Evolutionary conservation across 2,113 vertebrate genomes (phyloP), one percentile per base, ranked within the genome.

Genomic region (Osmerus eperlanus): DNA sequence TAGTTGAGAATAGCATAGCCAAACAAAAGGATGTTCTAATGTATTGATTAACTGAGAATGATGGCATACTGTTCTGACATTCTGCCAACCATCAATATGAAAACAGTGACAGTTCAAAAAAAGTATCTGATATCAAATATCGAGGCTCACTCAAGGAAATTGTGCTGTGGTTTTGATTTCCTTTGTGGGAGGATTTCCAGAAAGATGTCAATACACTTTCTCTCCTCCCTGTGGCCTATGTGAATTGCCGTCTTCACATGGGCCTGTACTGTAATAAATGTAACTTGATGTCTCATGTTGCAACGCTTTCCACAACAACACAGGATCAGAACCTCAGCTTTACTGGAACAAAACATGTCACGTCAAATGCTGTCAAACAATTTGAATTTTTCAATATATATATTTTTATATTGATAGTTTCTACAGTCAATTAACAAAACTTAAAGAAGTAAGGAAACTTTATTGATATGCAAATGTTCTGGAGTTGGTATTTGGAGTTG

Each of bases 61-160:
- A 69, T n/a, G 32, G 67, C 54, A 69, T 29, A 69, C 25, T 59
- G 29, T 19, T 23, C 67, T 69, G 67, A 59, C 52, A 58, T 13
- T 69, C 55, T 19, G 67, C 67, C 54, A 69, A 36, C 23, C 25
- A 18, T 69, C 67, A 56, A 54, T 28, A 54, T 29, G 9, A 29
- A 58, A 69, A 58, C n/a, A 5, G 11, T 69, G 54, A 32, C 54
- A 36, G 16, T 19, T 13, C 15, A n/a, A n/a, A n/a, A 56, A 5
- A 47, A 2, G 18, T 54, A 6, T 14, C 32, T 28, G 41, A 25
- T 53, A 15, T 68, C 21, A 58, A 56, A 68, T 68, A 58, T n/a
- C 53, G 23, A 21, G 3, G 51, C 67, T 28, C 51, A 23, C 14
- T n/a, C 23, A 2, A 25, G 25, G 51, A 18, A 29, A 18, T 56